Conservation (phyloP, 2,888 invertebrate species). For the Hyles lineata region DNA sequence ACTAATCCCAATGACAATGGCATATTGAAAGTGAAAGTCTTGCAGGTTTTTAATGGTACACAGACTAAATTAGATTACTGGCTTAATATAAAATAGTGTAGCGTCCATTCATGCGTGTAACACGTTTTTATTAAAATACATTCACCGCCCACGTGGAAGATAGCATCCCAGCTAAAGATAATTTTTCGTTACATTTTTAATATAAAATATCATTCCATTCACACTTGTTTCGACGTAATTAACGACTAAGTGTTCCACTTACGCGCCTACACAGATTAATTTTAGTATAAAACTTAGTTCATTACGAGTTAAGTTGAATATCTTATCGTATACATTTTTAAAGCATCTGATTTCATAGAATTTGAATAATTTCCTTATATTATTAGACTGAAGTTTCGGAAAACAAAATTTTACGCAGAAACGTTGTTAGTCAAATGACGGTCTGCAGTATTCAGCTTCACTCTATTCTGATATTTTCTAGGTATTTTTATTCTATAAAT, state of each 20-base stretch:
- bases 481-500: not conserved
- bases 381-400: not conserved
- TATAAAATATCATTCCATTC: slow-evolving; percentile 5
- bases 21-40: not conserved
- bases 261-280: not conserved
- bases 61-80: not conserved
- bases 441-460: not conserved
- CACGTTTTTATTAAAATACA: slow-evolving; percentile 28
- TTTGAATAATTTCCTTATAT: too few relatives aligned
- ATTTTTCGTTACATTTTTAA: not conserved
- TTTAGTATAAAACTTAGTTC: too few relatives aligned
- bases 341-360: too few relatives aligned
- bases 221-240: not conserved
- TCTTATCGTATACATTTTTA: too few relatives aligned
- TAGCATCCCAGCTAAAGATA: slow-evolving; percentile 24
- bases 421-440: not conserved
- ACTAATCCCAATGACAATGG: not conserved
- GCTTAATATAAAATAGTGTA: slow-evolving; percentile 17
- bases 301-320: too few relatives aligned
- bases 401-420: not conserved
- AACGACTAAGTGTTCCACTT: not conserved
- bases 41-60: not conserved
- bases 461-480: not conserved
- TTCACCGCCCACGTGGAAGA: slow-evolving; percentile 24
- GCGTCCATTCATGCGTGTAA: slow-evolving; percentile 23